Evolutionary conservation across 2,797 vertebrate genomes (phyloP), one percentile per base, ranked within the genome.

Genomic region (Columba guinea): DNA sequence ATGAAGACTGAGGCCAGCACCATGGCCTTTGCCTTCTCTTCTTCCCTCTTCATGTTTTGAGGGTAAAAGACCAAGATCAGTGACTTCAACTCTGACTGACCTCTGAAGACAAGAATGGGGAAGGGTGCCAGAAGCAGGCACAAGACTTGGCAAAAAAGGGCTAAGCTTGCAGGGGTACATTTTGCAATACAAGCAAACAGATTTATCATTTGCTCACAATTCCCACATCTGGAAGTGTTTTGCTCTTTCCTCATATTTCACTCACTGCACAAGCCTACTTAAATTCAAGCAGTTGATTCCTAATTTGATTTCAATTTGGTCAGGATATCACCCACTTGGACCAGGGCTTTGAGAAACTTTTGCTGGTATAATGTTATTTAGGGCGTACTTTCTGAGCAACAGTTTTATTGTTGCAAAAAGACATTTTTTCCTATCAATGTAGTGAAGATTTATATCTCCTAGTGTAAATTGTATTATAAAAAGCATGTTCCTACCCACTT

Each of bases 191-290:
- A 41, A 94, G 62, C 53, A 93, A 90, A 86, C 17, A 49, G 11
- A 90, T 4, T 16, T 9, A n/a, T n/a, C 9, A 68, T 87, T 91
- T 82, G 56, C 74, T 84, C 34, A 64, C 46, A 58, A 74, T 82
- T 87, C 53, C 59, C 35, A 44, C 91, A 94, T 90, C 94, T 94
- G 94, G 91, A 93, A 96, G 17, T 32, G 35, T 60, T 96, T 94
- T 94, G 46, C 87, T 55, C 64, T 73, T 63, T 85, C 60, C 71
- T 96, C 84, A 77, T 67, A 58, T 67, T 89, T 83, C 41, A 13
- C 28, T 83, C 60, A 51, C 77, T 84, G 60, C 63, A 88, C 21
- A 64, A 24, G 65, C n/a, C 27, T 82, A 79, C 52, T 93, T 89
- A 81, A 90, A 88, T 89, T 94, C 85, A 92, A 71, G 53, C 35